Evolutionary conservation across 37 sponge, comb jelly and placozoan genomes (phyloP), one percentile per base, ranked within the genome.

Genomic region (Theonella swinhoei): DNA sequence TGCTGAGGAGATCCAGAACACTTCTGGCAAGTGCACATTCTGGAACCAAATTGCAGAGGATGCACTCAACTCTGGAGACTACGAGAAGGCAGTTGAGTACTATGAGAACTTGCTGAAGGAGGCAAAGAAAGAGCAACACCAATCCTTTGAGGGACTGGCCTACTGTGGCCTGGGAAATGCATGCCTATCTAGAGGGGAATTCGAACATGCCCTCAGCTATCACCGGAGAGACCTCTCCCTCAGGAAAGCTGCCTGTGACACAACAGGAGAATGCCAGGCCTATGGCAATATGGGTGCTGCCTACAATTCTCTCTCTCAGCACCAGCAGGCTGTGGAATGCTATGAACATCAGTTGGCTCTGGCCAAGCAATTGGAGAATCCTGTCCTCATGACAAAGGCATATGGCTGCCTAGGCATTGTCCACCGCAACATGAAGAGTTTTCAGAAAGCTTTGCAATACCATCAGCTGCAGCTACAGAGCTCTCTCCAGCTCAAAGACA

Each of bases 41-140:
- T 87, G 88, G 83, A 93, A 88, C 41, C 94, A 96, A 32, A 79
- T 96, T 68, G 97, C 95, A 2, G 92, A 94, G 30, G 91, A 92
- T 33, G 61, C 80, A n/a, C 80, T 94, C 37, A 54, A 79, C 38
- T 64, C 85, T 35, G 88, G 88, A 1, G 89, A 94, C 42, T 82
- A 74, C 32, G 82, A 86, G 23, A 88, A 89, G 65, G 97, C 97
- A 41, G 79, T 94, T 19, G 92, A 88, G 32, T 96, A 88, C 64
- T 96, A 91, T 67, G 84, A 86, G 64, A 83, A 91, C 61, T 75
- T 94, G 62, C 85, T 94, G 85, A 88, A 87, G 42, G 91, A 82
- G 31, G 92, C 95, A 25, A 86, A 95, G 85, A 85, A 86, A 9
- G 94, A 95, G 37, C 89, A 91, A 75, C 95, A 95, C 26, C 87